Evolutionary conservation across 1,140 invertebrate species (phyloP).

Genomic region (Cotesia vestalis): DNA sequence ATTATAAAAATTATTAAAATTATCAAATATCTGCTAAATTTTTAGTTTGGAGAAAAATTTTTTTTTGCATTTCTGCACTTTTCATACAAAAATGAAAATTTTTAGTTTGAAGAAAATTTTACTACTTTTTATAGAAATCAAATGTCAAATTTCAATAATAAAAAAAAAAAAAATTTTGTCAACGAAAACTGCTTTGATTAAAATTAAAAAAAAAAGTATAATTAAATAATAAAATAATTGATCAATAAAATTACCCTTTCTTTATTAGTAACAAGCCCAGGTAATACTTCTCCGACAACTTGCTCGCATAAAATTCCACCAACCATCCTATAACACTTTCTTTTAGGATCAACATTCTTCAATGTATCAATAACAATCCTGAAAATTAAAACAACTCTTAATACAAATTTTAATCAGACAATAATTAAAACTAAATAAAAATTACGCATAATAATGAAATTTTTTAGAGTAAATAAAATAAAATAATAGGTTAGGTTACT

Average conservation of each 20-base stretch:
- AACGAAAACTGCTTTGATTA: conserved; percentile 7
- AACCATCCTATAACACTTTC: conserved; percentile 93
- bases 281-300: conserved; percentile 90
- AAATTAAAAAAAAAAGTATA: conserved; percentile 26
- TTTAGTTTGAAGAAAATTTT: no score
- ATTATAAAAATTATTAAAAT: no score
- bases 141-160: no score
- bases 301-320: conserved; percentile 93
- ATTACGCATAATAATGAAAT: conserved; percentile 6
- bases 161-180: no score
- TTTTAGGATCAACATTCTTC: conserved; percentile 82
- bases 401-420: conserved; percentile 2
- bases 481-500: conserved; percentile 44
- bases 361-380: conserved; percentile 95
- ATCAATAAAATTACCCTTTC: conserved; percentile 71
- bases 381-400: conserved; percentile 44
- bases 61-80: no score
- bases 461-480: neutral
- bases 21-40: no score
- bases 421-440: neutral
- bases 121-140: no score
- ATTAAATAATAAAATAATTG: neutral
- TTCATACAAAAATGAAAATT: no score
- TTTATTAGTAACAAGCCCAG: conserved; percentile 82
- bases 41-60: no score